phyloP scores from a whole-genome alignment of 1,140 invertebrate genomes.

The Drosophila pseudoananassae region DNA sequence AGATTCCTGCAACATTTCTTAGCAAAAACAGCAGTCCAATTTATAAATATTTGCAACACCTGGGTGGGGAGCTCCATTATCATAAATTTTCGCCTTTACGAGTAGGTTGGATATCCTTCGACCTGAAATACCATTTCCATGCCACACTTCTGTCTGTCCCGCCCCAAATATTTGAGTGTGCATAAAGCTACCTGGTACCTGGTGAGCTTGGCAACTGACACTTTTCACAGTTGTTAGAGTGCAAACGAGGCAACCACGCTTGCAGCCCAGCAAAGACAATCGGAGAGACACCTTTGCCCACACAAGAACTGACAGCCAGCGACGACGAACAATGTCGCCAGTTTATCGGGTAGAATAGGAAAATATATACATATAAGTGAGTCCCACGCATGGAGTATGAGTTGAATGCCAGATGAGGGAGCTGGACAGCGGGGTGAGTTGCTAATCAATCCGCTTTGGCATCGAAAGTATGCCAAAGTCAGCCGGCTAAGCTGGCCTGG shows the following conservation, averaged over 20 bases:
- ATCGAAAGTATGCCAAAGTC: conserved; percentile 78
- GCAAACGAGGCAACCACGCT: conserved; percentile 73
- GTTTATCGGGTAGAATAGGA: conserved; percentile 56
- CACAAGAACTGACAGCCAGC: conserved; percentile 48
- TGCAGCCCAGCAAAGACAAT: conserved; percentile 6
- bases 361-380: conserved; percentile 36
- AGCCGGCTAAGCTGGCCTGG: conserved; percentile 31
- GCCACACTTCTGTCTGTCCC: conserved; percentile 53
- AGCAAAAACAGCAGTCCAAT: not conserved
- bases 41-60: not conserved
- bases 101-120: conserved; percentile 1
- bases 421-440: conserved; percentile 25
- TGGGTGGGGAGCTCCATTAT: not conserved
- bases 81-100: not conserved
- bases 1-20: not conserved
- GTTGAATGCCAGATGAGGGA: conserved; percentile 51
- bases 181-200: conserved; percentile 2
- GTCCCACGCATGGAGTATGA: conserved; percentile 40
- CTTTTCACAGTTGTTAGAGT: conserved; percentile 65
- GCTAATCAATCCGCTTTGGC: conserved; percentile 58
- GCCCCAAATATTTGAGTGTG: conserved; percentile 40
- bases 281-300: conserved; percentile 48
- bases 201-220: conserved; percentile 43
- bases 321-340: conserved; percentile 67
- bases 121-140: conserved; percentile 18